Evolutionary conservation across 2,888 invertebrate genomes (phyloP).

Genomic region (Gnatocerus cornutus): DNA sequence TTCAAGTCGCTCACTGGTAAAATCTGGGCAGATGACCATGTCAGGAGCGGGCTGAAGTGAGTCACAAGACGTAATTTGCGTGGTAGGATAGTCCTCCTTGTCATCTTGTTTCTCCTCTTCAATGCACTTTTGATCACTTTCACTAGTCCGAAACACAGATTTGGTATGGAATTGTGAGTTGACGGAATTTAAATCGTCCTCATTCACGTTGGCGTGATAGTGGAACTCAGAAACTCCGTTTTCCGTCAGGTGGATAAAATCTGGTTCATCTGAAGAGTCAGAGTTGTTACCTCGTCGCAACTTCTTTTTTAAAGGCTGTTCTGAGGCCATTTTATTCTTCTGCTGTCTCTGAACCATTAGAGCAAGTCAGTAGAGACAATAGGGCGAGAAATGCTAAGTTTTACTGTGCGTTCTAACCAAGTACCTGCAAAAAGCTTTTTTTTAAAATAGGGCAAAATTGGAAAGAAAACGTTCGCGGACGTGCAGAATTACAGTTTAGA

Average conservation of each 20-base stretch:
- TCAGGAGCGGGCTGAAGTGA: slow-evolving; percentile 62
- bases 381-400: slow-evolving; percentile 3
- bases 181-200: slow-evolving; percentile 64
- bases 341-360: slow-evolving; percentile 55
- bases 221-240: slow-evolving; percentile 67
- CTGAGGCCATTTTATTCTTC: slow-evolving; percentile 71
- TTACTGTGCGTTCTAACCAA: background rate
- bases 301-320: slow-evolving; percentile 90
- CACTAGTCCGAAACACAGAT: slow-evolving; percentile 58
- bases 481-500: background rate
- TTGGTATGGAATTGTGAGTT: slow-evolving; percentile 61
- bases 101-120: slow-evolving; percentile 44
- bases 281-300: slow-evolving; percentile 79
- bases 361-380: slow-evolving; percentile 15
- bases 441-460: slow-evolving; percentile 1
- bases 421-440: slow-evolving; percentile 13
- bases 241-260: slow-evolving; percentile 73
- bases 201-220: slow-evolving; percentile 64
- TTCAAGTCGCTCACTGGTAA: background rate
- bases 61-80: slow-evolving; percentile 47
- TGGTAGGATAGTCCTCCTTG: slow-evolving; percentile 45
- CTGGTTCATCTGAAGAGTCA: slow-evolving; percentile 74
- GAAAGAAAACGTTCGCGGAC: background rate
- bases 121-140: slow-evolving; percentile 40
- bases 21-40: slow-evolving; percentile 51